Evolutionary conservation across 2,797 vertebrate genomes (phyloP), one percentile per base, ranked within the genome.

Genomic region (Gallirallus australis): DNA sequence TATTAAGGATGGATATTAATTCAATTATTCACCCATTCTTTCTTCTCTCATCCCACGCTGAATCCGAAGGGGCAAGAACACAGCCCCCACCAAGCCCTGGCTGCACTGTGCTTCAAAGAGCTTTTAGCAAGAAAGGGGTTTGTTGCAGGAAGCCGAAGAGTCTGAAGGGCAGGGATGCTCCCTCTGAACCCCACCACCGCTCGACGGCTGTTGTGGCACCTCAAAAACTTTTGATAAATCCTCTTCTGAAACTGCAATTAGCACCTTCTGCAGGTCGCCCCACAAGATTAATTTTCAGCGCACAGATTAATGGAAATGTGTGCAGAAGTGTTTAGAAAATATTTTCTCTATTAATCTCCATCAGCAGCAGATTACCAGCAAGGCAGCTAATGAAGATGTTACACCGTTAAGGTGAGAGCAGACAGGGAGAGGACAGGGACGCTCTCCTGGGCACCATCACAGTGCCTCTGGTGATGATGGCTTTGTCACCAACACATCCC

Each of bases 281-380:
- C 86, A 52, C 90, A 93, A 96, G 96, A 96, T 97, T 97, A 97
- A 89, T 95, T 97, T 97, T 90, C 94, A 10, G 27, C 97, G 96
- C 93, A 60, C 9, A 97, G 96, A 98, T 95, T 95, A 97, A 97
- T 96, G 97, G 93, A 97, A 96, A 95, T 0, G 70, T 87, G 37
- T 35, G 40, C 78, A 77, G 90, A 94, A 96, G 90, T 86, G 94
- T 95, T 97, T 94, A 92, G 93, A 96, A 97, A 97, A 97, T 95
- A 97, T 97, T 98, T 97, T 96, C 95, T 87, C 97, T 97, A 96
- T 98, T 97, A 95, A 96, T 98, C 97, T 98, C 59, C 83, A 97
- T 94, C 92, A 88, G 96, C 79, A 84, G 95, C 92, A 45, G 59
- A 94, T 97, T 90, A 93, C 85, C 89, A 77, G 68, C 59, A 84